A percentile compares a stretch with the other conserved stretches of the same genome.
These are phyloP conservation scores for Cossypha heuglini DNA, from an alignment of 2,797 vertebrate species.

Conservation along the genomic window DNA sequence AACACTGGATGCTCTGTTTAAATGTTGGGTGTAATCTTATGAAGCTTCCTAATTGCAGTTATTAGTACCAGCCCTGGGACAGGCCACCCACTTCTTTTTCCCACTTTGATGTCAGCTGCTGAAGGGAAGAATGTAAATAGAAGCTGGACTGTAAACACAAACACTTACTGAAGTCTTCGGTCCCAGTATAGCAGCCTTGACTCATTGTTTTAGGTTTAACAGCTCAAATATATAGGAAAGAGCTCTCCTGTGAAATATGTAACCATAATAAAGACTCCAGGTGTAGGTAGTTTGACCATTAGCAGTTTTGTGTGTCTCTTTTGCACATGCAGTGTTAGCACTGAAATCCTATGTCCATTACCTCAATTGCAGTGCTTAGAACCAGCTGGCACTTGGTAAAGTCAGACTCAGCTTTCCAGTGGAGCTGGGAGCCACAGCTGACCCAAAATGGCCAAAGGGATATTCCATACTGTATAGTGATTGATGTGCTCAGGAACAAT, in stretches of 20 bases:
- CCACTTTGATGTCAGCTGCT: conserved; percentile 19
- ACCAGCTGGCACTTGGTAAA: not conserved
- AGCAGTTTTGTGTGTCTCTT: not conserved
- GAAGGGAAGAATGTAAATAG: not conserved
- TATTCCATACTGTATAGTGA: not conserved
- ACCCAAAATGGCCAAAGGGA: not conserved
- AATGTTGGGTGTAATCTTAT: not conserved
- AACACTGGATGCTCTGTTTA: not conserved
- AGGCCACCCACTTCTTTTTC: conserved; percentile 6
- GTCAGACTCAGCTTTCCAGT: not conserved
- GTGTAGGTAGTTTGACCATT: not conserved
- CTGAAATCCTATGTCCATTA: not conserved
- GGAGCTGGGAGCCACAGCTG: not conserved
- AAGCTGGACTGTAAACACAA: conserved; percentile 1
- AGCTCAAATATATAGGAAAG: not conserved
- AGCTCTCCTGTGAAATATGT: not conserved
- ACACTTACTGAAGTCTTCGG: not conserved
- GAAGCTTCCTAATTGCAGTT: not conserved
- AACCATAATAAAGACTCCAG: not conserved
- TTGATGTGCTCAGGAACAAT: not conserved
- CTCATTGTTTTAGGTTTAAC: not conserved
- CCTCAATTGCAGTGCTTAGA: not conserved
- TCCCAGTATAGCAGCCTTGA: not conserved
- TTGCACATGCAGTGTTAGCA: not conserved
- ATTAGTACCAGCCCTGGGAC: not conserved